Evolutionary conservation across 2,113 vertebrate species (phyloP).

Genomic region (Vulpes ferrilata): DNA sequence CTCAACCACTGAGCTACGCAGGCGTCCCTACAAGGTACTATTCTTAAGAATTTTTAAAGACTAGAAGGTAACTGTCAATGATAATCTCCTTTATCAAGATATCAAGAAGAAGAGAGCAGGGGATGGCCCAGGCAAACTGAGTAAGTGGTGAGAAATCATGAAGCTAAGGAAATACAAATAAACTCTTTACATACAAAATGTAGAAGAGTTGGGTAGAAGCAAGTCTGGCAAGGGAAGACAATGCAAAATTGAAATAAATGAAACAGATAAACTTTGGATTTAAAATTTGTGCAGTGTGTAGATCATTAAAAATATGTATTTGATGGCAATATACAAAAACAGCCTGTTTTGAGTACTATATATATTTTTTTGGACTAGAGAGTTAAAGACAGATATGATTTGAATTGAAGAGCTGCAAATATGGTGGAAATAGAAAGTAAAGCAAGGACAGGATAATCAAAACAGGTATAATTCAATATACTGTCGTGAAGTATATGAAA

Average conservation of each 20-base stretch:
- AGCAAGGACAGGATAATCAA: neutral
- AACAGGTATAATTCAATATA: neutral
- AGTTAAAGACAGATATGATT: conserved; percentile 21
- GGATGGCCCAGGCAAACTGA: neutral
- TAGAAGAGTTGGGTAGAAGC: conserved; percentile 10
- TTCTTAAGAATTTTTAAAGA: conserved; percentile 7
- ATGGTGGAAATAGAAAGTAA: neutral
- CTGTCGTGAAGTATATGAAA: neutral
- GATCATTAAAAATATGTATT: conserved; percentile 52
- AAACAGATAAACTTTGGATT: conserved; percentile 25
- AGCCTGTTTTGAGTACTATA: neutral
- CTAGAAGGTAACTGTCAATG: neutral
- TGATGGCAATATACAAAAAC: neutral
- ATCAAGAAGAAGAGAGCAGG: neutral
- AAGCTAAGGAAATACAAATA: conserved; percentile 7
- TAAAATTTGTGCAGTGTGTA: neutral
- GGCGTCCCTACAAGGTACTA: neutral
- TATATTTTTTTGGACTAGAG: conserved; percentile 37
- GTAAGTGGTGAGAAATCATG: conserved; percentile 24
- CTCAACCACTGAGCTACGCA: too few species aligned
- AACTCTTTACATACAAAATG: conserved; percentile 6
- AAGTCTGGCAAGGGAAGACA: neutral
- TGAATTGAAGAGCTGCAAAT: conserved; percentile 26
- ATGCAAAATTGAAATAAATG: neutral
- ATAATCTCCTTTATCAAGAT: neutral